These are phyloP conservation scores for Dasysyrphus tricinctus DNA, from an alignment of 2,888 invertebrate genomes.

Conservation along the genomic window DNA sequence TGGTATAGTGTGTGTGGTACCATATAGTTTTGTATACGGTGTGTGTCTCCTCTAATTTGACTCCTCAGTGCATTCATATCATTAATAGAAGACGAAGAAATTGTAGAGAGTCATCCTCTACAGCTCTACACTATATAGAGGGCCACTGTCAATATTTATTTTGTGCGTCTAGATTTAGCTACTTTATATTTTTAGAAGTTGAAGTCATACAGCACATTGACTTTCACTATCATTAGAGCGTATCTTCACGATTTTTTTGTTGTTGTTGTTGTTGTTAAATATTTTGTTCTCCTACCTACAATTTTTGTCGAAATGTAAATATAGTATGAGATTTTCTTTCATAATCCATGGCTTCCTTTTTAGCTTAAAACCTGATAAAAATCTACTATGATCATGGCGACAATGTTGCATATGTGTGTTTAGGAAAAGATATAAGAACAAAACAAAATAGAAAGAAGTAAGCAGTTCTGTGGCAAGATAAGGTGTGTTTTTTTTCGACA, in stretches of 20 bases:
- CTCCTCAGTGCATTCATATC: slow-evolving; percentile 50
- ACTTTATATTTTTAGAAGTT: slow-evolving; percentile 74
- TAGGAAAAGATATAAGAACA: not conserved
- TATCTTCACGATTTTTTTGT: slow-evolving; percentile 59
- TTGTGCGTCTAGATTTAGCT: slow-evolving; percentile 74
- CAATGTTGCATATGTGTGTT: not conserved
- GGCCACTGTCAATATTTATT: slow-evolving; percentile 75
- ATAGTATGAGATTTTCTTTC: slow-evolving; percentile 69
- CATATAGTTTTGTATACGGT: slow-evolving; percentile 1
- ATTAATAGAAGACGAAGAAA: not conserved
- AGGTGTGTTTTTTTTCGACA: slow-evolving; percentile 44
- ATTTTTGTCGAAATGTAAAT: slow-evolving; percentile 66
- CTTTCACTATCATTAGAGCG: slow-evolving; percentile 75
- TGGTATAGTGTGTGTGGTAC: not conserved
- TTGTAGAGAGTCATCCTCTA: slow-evolving; percentile 31
- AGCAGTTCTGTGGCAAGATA: slow-evolving; percentile 47
- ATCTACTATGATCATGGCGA: slow-evolving; percentile 23
- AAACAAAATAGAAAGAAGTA: not conserved
- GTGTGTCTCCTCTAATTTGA: slow-evolving; percentile 56
- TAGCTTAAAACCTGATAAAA: slow-evolving; percentile 56
- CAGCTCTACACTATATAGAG: not conserved
- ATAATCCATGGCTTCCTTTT: slow-evolving; percentile 64
- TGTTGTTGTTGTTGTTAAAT: slow-evolving; percentile 23
- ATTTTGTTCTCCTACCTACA: not conserved
- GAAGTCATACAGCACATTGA: slow-evolving; percentile 68